Evolutionary conservation across 2,113 vertebrate species (phyloP), one percentile per base, ranked within the genome.

Genomic region (Pagrus major): DNA sequence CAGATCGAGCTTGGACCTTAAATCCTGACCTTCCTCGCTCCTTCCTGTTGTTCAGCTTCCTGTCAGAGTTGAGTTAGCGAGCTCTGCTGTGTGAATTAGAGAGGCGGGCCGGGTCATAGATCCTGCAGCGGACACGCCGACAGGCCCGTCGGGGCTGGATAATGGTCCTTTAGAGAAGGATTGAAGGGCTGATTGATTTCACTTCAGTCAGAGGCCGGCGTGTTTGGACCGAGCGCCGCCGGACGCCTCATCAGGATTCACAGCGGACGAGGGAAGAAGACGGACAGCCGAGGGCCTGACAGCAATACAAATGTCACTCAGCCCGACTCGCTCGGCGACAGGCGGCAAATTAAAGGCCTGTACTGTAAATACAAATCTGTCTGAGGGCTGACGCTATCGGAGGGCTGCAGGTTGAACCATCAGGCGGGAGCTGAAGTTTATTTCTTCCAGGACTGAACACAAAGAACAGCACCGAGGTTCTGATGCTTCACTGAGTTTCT

Each of bases 131-230:
- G 85, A 76, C 74, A 74, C 86, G 64, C 71, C 49, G 80, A 86
- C 56, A 76, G 69, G 81, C 71, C 74, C 44, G 9, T n/a, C 23
- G 9, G 71, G 67, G 60, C 65, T 29, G 86, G 88, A 91, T 86
- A 92, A 92, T 90, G 86, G 79, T 81, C 83, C 84, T 88, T 88
- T 90, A 92, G 87, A 90, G 87, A 74, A 84, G 75, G 84, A 90
- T 75, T 92, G 93, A 94, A 85, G 83, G 89, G 66, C 83, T 91
- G 91, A 94, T 94, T 92, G 94, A 95, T 95, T 94, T 94, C 85
- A 81, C 84, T 89, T 93, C 88, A 93, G 85, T 81, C 82, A 84
- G 88, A 89, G 87, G 80, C 79, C 84, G 83, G 73, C 29, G 47
- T 79, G 86, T 81, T n/a, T 75, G 64, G 78, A 78, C 80, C 14